phyloP scores from a whole-genome alignment of 37 sponge, comb jelly and placozoan genomes.

The Agelas oroides region DNA sequence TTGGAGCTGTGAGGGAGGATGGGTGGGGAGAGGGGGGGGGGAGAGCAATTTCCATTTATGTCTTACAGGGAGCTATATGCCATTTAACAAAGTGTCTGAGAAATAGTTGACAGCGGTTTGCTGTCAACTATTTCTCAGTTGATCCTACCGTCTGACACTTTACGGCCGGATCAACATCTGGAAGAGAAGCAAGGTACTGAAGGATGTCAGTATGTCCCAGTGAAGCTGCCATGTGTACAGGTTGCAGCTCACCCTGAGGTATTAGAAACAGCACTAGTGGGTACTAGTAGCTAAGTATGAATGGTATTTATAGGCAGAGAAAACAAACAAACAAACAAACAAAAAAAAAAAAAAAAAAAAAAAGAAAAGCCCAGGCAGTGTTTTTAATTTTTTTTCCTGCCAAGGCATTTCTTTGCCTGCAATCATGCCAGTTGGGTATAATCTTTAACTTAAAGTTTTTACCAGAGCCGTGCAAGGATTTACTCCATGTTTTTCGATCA shows the following conservation, averaged over 20 bases:
- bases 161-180: background rate
- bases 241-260: constrained; percentile 15
- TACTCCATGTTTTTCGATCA: constrained; percentile 17
- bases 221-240: constrained; percentile 13
- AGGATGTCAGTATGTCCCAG: constrained; percentile 7
- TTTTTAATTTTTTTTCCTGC: background rate
- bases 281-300: no score
- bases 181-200: background rate
- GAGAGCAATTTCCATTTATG: no score
- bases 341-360: background rate
- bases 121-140: no score
- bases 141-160: no score
- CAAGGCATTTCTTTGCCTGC: no score
- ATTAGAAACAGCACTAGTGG: no score
- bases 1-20: no score
- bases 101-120: no score
- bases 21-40: no score
- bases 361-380: background rate
- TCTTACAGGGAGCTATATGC: no score
- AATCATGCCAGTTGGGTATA: background rate
- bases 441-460: background rate
- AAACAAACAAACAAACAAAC: background rate
- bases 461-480: background rate
- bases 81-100: no score
- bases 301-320: no score